Percentiles rank a stretch among this genome's conserved stretches.
phyloP scores from a whole-genome alignment of 2,113 vertebrate genomes.

The Mirza zaza region DNA sequence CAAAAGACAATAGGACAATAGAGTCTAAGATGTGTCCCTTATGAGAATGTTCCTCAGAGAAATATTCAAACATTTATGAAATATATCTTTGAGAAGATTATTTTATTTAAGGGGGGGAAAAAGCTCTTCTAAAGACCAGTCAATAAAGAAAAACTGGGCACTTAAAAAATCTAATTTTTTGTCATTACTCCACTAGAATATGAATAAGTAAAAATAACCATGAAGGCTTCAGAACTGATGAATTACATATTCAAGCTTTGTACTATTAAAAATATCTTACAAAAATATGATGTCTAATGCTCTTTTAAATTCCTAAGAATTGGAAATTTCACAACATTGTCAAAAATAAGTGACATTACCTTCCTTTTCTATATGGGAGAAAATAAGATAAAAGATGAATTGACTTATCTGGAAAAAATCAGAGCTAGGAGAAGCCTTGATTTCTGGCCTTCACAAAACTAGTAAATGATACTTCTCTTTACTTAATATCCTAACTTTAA shows the following conservation, averaged over 20 bases:
- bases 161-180: slow-evolving; percentile 63
- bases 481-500: not conserved
- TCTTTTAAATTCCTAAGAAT: slow-evolving; percentile 35
- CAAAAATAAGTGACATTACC: not conserved
- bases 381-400: not conserved
- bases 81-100: slow-evolving; percentile 53
- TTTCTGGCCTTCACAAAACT: not conserved
- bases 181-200: slow-evolving; percentile 50
- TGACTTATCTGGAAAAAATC: not conserved
- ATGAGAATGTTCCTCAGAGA: slow-evolving; percentile 55
- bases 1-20: slow-evolving; percentile 52
- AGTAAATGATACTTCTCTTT: not conserved
- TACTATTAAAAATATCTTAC: slow-evolving; percentile 50
- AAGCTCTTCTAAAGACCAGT: slow-evolving; percentile 41
- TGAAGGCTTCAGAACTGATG: slow-evolving; percentile 34
- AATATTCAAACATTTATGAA: slow-evolving; percentile 54
- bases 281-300: slow-evolving; percentile 18
- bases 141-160: slow-evolving; percentile 53
- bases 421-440: not conserved
- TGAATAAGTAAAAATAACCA: slow-evolving; percentile 51
- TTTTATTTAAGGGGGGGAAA: slow-evolving; percentile 51
- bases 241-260: slow-evolving; percentile 38
- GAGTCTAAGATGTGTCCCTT: slow-evolving; percentile 29
- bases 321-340: slow-evolving; percentile 1
- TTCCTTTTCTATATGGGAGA: not conserved